Base-by-base conservation (phyloP, 2,797 vertebrate species). In the Lerista edwardsae region DNA sequence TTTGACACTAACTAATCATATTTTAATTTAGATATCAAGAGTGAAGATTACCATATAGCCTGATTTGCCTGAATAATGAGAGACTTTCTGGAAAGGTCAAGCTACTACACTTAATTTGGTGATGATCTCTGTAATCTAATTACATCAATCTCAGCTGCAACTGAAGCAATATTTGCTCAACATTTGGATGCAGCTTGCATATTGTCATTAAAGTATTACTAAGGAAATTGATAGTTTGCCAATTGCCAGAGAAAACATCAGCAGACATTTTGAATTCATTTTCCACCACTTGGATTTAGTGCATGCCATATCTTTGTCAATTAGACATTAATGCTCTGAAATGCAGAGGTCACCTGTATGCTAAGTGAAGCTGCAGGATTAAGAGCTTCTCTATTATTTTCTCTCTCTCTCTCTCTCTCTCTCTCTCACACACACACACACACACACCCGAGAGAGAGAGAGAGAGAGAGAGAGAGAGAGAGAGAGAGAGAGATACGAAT, bases 111-210 rank as follows among this genome's bases (percentile, higher is more conserved):
- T 23, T 90, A 91, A 89, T 79, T 55, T 88, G 74, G 44, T n/a
- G 31, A 89, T 92, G 36, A 84, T 88, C 84, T 93, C 62, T 90
- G 79, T 88, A 91, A 91, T 89, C 81, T 91, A 94, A 89, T 91
- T 92, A 84, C 73, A 91, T 78, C 91, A 17, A 90, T n/a, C 91
- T 90, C 64, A 82, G 81, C 88, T 89, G 59, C 55, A 94, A 94
- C 91, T 84, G 84, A 19, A 59, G 59, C 73, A 77, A 84, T 88
- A 84, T 93, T 92, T 92, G 64, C 75, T 75, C 76, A 87, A 7
- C 62, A 87, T 91, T 92, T 84, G 73, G 73, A 90, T 89, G 84
- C 34, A 90, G 78, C 86, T 90, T 93, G 57, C 11, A 68, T 77
- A 83, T 78, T 77, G 41, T 86, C 31, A 17, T 90, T 93, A 90